Conservation (phyloP, 2,113 vertebrate species). For the Syrrhaptes paradoxus region DNA sequence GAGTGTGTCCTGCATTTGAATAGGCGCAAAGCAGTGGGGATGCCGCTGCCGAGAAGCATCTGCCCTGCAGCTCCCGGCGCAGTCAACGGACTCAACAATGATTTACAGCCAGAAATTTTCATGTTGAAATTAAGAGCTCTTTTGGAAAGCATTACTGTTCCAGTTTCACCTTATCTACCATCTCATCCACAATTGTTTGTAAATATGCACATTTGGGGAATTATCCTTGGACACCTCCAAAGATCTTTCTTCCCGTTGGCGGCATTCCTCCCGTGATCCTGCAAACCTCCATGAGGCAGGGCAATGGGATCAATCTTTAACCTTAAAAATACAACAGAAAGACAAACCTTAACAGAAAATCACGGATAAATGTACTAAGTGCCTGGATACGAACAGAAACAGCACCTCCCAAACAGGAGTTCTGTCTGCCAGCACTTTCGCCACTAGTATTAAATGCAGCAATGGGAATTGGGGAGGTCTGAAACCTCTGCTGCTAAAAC, state of each 20-base stretch:
- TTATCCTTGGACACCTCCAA: background rate
- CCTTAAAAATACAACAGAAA: background rate
- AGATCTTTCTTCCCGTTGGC: background rate
- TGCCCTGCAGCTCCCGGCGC: background rate
- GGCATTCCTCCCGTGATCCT: background rate
- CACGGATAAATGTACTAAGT: background rate
- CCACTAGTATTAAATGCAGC: accelerated
- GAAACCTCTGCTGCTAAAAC: background rate
- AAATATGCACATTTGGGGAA: background rate
- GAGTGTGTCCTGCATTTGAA: background rate
- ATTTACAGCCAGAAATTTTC: background rate
- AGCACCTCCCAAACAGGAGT: background rate
- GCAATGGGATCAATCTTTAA: background rate
- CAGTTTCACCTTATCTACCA: background rate
- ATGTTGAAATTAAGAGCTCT: background rate
- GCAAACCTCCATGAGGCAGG: background rate
- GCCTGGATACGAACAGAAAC: background rate
- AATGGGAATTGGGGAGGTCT: background rate
- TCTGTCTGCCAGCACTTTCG: background rate
- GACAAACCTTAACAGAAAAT: background rate
- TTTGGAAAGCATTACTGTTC: background rate
- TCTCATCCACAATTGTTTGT: background rate
- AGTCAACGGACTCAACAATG: background rate
- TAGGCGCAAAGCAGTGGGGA: background rate
- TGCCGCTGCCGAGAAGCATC: background rate